Base-by-base conservation (phyloP, 2,797 vertebrate species). In the Lates japonicus region DNA sequence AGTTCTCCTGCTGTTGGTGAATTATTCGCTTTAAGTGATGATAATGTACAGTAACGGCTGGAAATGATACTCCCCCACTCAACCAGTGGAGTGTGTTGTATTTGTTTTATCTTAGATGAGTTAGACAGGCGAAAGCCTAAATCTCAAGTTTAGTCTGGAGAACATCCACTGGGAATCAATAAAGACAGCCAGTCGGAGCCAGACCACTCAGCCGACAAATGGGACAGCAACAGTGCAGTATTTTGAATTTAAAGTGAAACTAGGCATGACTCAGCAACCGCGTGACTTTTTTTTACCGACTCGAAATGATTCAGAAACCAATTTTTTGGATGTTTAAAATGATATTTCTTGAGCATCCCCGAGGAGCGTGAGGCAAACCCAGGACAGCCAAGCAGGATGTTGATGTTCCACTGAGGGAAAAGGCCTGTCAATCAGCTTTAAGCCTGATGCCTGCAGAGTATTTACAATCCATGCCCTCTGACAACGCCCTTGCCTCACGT, bases 71-170 rank as follows among this genome's bases (percentile, higher is more conserved):
- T 74, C 52, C 33, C 8, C 20, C 20, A 1, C 17, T 64, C 63
- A 37, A 29, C 29, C 37, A 33, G 42, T 35, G 42, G 55, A 74
- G 49, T 69, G 20, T 14, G 7, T 19, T 52, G 33, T 13, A 22
- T 81, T 90, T 85, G 70, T 80, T 85, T 83, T 73, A 67, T 87
- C 65, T 62, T 16, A 29, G 14, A 41, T 55, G 31, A 84, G 33
- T 78, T 25, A 19, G 42, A 70, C 19, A 20, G 60, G 20, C 33
- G 52, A 74, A 78, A 44, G 20, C n/a, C 22, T 59, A 42, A 78
- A 78, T 78, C 69, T 84, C 1, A 44, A 61, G 64, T 89, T 84
- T 64, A 85, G 69, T 84, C 84, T 90, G 84, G 78, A 83, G 68
- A 78, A 73, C 37, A 49, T 89, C 82, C 75, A 74, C 39, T 35